Conservation (phyloP, 1,140 invertebrate genomes). For the Musca vetustissima region DNA sequence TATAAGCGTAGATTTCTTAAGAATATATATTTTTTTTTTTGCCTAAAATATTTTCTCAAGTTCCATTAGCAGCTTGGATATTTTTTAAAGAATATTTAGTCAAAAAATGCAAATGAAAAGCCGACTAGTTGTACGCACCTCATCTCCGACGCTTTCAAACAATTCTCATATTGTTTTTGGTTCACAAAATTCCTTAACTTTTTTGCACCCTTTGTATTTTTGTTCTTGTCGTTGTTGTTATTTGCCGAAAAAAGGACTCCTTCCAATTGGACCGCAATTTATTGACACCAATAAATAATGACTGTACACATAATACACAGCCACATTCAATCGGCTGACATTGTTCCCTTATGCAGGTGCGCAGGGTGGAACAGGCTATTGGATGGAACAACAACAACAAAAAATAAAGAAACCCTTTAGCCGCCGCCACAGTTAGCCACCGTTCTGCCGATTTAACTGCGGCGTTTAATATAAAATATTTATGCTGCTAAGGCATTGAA, state of each 20-base stretch:
- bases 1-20: no score
- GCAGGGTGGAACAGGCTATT: constrained; percentile 4
- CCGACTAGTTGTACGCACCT: constrained; percentile 10
- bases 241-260: constrained; percentile 6
- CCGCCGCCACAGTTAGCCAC: not conserved
- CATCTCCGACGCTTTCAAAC: not conserved
- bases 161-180: not conserved
- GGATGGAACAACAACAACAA: not conserved
- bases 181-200: no score
- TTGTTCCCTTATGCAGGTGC: constrained; percentile 18
- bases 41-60: no score
- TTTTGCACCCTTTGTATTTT: no score
- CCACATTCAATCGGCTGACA: constrained; percentile 17
- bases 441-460: not conserved
- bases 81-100: no score
- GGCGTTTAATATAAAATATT: constrained; percentile 16
- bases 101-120: constrained; percentile 19
- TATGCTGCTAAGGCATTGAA: not conserved
- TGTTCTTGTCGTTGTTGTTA: not conserved
- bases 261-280: constrained; percentile 27
- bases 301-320: constrained; percentile 27
- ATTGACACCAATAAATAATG: constrained; percentile 35
- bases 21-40: no score
- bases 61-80: no score
- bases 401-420: not conserved